Evolutionary conservation across 2,797 vertebrate species (phyloP), one percentile per base, ranked within the genome.

Genomic region (Hippocampus kuda): DNA sequence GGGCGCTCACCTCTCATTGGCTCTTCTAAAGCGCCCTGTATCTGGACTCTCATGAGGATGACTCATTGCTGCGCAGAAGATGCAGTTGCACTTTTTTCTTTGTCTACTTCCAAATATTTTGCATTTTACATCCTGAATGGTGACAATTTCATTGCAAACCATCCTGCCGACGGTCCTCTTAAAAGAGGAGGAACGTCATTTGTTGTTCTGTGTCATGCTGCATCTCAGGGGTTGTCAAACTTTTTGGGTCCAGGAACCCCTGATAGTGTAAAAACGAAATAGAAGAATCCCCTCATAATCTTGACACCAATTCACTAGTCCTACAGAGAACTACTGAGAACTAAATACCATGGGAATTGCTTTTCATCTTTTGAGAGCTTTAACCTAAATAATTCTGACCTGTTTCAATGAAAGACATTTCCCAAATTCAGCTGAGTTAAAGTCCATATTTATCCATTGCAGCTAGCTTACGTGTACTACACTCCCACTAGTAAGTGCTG

Each of bases 181-280:
- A 76, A 34, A 70, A 80, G 78, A 85, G 78, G 67, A 82, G 78
- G 84, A 90, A 87, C 83, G 79, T 83, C 74, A 87, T 86, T 86
- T 84, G 82, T 89, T 71, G 88, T 91, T 87, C 88, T 12, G 22
- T 70, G 63, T 88, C 75, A 66, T 90, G 83, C 84, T 98, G 94
- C 97, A 94, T 88, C 96, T 94, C 59, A 38, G 27, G 57, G 16
- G 57, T 60, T 34, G 27, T 60, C 57, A 60, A 60, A 60, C 16
- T 9, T 18, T 60, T 60, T 3, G 16, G 27, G 57, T 60, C 57
- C 57, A 60, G 30, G 27, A 18, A 61, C 15, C 27, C 56, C 15
- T 20, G 15, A 38, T 18, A 22, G 7, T 51, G 49, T 22, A 2
- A 20, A 51, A 51, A 51, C 18, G 22, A 51, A 51, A 49, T 18